These are phyloP conservation scores for Sorex araneus DNA, from an alignment of 2,113 vertebrate species.

Conservation along the genomic window DNA sequence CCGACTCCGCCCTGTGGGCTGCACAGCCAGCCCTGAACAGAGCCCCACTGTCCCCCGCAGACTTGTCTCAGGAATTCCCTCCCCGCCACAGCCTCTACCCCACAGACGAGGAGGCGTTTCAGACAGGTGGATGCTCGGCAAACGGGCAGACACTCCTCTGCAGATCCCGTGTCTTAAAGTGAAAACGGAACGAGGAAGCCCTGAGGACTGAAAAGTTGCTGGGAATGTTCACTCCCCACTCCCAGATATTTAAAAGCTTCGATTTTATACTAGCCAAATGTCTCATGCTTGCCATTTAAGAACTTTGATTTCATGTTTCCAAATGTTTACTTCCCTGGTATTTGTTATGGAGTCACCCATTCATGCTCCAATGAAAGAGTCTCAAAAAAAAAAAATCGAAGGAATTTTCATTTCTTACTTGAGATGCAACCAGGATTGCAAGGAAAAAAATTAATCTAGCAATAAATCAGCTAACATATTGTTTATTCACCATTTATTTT, in stretches of 20 bases:
- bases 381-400: slow-evolving; percentile 45
- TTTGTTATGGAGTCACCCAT: slow-evolving; percentile 55
- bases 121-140: background rate
- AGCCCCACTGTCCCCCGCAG: no score
- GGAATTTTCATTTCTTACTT: slow-evolving; percentile 31
- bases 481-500: slow-evolving; percentile 20
- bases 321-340: slow-evolving; percentile 54
- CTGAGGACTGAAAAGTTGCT: slow-evolving; percentile 4
- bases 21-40: no score
- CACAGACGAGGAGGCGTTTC: background rate
- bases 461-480: background rate
- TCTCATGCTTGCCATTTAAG: background rate
- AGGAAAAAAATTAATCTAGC: background rate
- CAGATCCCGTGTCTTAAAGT: background rate
- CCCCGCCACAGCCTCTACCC: no score
- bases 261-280: no score
- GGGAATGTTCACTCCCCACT: background rate
- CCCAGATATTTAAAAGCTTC: background rate
- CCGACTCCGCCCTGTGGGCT: no score
- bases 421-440: background rate
- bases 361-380: slow-evolving; percentile 43
- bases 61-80: no score
- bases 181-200: background rate
- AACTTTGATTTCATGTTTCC: slow-evolving; percentile 44
- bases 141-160: background rate